Percentiles rank a stretch among this genome's conserved stretches.
Conservation (phyloP, 2,113 vertebrate species). For the Boleophthalmus pectinirostris region DNA sequence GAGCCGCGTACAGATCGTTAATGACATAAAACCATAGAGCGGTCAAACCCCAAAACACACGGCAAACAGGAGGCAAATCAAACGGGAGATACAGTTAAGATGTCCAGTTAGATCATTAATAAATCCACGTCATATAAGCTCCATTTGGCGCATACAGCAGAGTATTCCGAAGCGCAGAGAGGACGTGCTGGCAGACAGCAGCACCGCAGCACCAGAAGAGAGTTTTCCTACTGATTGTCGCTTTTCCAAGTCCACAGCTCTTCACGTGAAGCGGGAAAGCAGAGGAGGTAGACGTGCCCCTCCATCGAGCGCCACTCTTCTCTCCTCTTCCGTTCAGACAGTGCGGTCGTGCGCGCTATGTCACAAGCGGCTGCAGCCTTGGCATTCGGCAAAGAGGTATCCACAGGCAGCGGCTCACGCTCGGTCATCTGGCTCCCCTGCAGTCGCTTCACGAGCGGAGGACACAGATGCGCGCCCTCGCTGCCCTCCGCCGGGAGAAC, state of each 20-base stretch:
- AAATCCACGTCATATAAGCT: slow-evolving; percentile 78
- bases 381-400: slow-evolving; percentile 62
- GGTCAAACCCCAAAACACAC: slow-evolving; percentile 40
- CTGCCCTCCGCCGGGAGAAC: slow-evolving; percentile 65
- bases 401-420: slow-evolving; percentile 72
- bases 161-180: slow-evolving; percentile 73
- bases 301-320: slow-evolving; percentile 32
- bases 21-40: slow-evolving; percentile 58
- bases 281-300: slow-evolving; percentile 12
- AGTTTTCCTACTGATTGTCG: slow-evolving; percentile 48
- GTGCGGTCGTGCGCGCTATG: slow-evolving; percentile 39
- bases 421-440: slow-evolving; percentile 80
- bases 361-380: slow-evolving; percentile 47
- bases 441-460: slow-evolving; percentile 73
- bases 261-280: slow-evolving; percentile 46
- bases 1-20: slow-evolving; percentile 25
- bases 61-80: slow-evolving; percentile 33
- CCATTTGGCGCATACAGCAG: slow-evolving; percentile 70
- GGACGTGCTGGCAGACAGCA: slow-evolving; percentile 59
- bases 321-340: slow-evolving; percentile 23
- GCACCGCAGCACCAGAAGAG: slow-evolving; percentile 36
- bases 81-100: slow-evolving; percentile 23
- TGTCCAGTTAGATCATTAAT: slow-evolving; percentile 69
- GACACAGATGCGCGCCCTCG: slow-evolving; percentile 72
- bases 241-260: slow-evolving; percentile 67